phyloP scores from a whole-genome alignment of 2,888 invertebrate species.

The Empis livida region DNA sequence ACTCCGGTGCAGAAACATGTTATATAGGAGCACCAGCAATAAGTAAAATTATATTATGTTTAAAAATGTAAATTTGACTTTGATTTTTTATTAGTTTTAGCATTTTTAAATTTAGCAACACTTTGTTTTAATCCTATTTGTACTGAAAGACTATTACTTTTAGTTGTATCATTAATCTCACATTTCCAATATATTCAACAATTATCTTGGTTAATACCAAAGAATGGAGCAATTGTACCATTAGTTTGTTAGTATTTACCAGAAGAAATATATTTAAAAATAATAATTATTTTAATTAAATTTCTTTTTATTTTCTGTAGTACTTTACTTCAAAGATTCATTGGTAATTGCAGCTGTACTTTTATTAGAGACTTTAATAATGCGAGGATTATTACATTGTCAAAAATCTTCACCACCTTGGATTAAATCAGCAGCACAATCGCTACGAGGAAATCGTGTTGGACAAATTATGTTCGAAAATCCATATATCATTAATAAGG shows the following conservation, averaged over 20 bases:
- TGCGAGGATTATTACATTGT: conserved; percentile 8
- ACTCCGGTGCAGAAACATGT: conserved; percentile 39
- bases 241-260: conserved; percentile 38
- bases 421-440: conserved; percentile 9
- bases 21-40: conserved; percentile 13
- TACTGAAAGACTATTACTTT: conserved; percentile 42
- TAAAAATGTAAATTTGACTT: no score
- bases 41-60: no score
- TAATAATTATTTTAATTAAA: conserved; percentile 3
- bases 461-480: conserved; percentile 13
- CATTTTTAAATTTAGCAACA: conserved; percentile 43
- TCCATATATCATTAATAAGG: conserved; percentile 10
- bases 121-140: conserved; percentile 45
- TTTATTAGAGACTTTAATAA: conserved; percentile 11
- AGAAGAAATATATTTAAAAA: not conserved
- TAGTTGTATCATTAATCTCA: conserved; percentile 45
- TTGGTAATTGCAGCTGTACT: conserved; percentile 12
- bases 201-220: conserved; percentile 46
- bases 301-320: conserved; percentile 10
- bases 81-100: conserved; percentile 37
- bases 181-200: conserved; percentile 47
- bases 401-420: conserved; percentile 8
- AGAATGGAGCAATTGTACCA: conserved; percentile 45
- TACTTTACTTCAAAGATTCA: conserved; percentile 16
- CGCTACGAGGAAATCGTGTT: conserved; percentile 9